A percentile compares a stretch with the other conserved stretches of the same genome.
phyloP scores from a whole-genome alignment of 2,113 vertebrate genomes.

The Barnardius zonarius region DNA sequence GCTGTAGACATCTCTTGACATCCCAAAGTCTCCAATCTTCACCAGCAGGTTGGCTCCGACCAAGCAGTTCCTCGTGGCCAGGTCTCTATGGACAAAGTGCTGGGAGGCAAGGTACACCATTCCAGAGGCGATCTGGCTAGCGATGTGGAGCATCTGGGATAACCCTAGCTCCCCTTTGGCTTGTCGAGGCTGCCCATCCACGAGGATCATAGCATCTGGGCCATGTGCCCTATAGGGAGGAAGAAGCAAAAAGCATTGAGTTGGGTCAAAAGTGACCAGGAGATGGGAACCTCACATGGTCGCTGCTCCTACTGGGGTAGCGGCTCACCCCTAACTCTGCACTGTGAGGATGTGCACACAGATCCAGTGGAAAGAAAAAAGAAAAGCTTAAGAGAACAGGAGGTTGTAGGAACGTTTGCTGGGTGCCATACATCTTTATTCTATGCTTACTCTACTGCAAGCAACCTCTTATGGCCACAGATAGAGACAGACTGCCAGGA shows the following conservation, averaged over 20 bases:
- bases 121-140: slow-evolving; percentile 93
- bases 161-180: slow-evolving; percentile 92
- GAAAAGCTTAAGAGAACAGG: neutral
- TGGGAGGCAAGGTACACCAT: slow-evolving; percentile 97
- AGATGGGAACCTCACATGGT: neutral
- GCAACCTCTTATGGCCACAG: neutral
- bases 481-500: neutral
- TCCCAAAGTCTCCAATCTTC: slow-evolving; percentile 99
- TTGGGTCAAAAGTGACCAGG: neutral
- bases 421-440: neutral
- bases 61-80: slow-evolving; percentile 97
- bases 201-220: slow-evolving; percentile 95
- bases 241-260: neutral
- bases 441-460: neutral
- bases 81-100: slow-evolving; percentile 98
- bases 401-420: neutral
- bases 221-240: slow-evolving; percentile 87
- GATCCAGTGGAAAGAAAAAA: neutral
- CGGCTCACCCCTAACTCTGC: neutral
- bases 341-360: neutral
- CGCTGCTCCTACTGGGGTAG: neutral
- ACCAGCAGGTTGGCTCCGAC: slow-evolving; percentile 94
- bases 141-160: slow-evolving; percentile 98
- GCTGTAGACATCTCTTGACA: slow-evolving; percentile 99
- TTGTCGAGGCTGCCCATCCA: slow-evolving; percentile 94